phyloP scores from a whole-genome alignment of 2,113 vertebrate species.

The Phylloscopus trochiloides region DNA sequence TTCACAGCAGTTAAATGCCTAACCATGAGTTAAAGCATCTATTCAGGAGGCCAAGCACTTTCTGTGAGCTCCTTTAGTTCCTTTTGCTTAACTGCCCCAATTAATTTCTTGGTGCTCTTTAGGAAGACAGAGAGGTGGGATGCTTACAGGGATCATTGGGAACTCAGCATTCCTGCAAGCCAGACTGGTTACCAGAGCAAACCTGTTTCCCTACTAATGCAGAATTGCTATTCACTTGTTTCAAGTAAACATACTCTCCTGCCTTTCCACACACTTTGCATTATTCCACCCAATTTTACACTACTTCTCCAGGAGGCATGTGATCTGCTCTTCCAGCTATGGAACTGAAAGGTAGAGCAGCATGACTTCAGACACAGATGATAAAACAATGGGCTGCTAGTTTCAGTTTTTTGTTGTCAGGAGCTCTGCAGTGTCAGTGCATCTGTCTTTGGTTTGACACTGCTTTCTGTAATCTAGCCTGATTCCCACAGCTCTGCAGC shows the following conservation, averaged over 20 bases:
- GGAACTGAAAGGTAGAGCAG: not conserved
- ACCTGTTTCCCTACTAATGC: not conserved
- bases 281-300: not conserved
- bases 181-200: not conserved
- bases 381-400: not conserved
- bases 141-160: not conserved
- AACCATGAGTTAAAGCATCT: not conserved
- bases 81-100: not conserved
- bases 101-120: not conserved
- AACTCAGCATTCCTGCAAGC: not conserved
- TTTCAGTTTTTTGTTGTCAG: not conserved
- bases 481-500: not conserved
- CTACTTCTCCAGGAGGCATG: not conserved
- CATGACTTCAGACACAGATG: not conserved
- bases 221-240: not conserved
- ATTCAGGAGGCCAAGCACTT: not conserved
- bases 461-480: not conserved
- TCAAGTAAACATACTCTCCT: not conserved
- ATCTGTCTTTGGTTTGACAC: not conserved
- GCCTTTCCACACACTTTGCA: not conserved
- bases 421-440: not conserved
- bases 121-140: not conserved
- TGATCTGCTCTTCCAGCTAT: not conserved
- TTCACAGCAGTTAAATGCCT: not conserved
- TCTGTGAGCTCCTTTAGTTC: not conserved